phyloP scores from a whole-genome alignment of 1,140 invertebrate species.

The Diabrotica undecimpunctata region DNA sequence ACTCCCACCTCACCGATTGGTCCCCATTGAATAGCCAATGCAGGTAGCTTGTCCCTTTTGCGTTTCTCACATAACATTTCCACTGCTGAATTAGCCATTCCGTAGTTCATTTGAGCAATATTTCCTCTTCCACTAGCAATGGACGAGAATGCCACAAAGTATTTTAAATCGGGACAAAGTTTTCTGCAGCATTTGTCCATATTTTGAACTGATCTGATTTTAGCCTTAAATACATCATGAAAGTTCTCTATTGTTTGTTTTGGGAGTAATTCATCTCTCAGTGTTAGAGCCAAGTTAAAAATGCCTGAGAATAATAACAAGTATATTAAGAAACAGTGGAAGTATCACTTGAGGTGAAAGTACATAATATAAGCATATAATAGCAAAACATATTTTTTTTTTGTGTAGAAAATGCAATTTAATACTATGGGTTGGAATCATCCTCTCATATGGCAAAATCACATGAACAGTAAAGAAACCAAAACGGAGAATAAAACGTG shows the following conservation, averaged over 20 bases:
- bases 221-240: constrained; percentile 68
- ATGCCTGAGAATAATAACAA: constrained; percentile 53
- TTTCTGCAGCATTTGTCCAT: constrained; percentile 64
- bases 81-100: constrained; percentile 58
- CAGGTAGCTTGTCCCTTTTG: constrained; percentile 51
- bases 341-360: background rate
- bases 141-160: constrained; percentile 71
- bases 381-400: background rate
- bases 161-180: constrained; percentile 21
- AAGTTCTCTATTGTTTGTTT: constrained; percentile 81
- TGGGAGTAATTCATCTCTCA: constrained; percentile 83
- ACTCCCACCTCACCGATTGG: constrained; percentile 53
- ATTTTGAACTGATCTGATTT: constrained; percentile 76
- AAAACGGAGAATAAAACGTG: too few species aligned
- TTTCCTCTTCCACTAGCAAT: constrained; percentile 75
- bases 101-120: constrained; percentile 76
- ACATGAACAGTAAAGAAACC: too few species aligned
- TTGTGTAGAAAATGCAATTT: background rate
- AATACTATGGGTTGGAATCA: too few species aligned
- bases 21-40: constrained; percentile 59
- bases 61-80: constrained; percentile 58
- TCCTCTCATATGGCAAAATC: too few species aligned
- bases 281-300: constrained; percentile 88
- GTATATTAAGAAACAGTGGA: background rate
- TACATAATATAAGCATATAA: background rate